Percentiles rank a stretch among this genome's conserved stretches.
Evolutionary conservation across 2,113 vertebrate genomes (phyloP).

Genomic region (Toxotes jaculatrix): DNA sequence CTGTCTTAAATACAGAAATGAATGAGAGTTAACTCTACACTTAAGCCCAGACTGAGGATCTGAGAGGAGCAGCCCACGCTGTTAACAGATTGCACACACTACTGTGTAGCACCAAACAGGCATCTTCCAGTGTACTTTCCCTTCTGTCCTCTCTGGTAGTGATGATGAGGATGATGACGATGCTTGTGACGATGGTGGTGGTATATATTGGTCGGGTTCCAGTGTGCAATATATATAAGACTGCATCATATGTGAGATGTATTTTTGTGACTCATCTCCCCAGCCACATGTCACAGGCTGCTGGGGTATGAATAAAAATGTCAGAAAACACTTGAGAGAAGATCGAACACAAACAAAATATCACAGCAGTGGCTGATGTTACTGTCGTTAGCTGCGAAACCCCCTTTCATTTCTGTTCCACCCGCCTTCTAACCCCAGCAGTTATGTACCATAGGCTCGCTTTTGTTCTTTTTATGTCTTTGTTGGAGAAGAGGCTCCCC

Average conservation of each 20-base stretch:
- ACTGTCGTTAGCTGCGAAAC: conserved; percentile 16
- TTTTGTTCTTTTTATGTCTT: conserved; percentile 57
- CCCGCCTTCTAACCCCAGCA: conserved; percentile 10
- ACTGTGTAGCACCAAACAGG: background rate
- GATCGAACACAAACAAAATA: conserved; percentile 43
- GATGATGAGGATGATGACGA: background rate
- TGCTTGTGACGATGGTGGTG: too few species aligned
- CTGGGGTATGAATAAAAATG: conserved; percentile 27
- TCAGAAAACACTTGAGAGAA: conserved; percentile 34
- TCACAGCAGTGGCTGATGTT: conserved; percentile 3
- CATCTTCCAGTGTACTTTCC: background rate
- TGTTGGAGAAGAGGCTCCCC: conserved; percentile 1
- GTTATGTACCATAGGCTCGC: conserved; percentile 4
- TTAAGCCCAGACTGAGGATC: background rate
- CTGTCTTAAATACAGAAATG: background rate
- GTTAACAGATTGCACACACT: conserved; percentile 32
- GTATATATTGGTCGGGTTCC: too few species aligned
- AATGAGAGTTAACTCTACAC: conserved; percentile 1
- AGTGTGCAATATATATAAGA: conserved; percentile 9
- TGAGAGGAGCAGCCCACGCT: background rate
- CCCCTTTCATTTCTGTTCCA: conserved; percentile 49
- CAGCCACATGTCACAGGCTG: conserved; percentile 11
- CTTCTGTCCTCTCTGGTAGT: conserved; percentile 13
- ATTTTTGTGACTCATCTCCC: conserved; percentile 53
- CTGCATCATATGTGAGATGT: conserved; percentile 34